Evolutionary conservation across 2,113 vertebrate genomes (phyloP).

Genomic region (Hipposideros armiger): DNA sequence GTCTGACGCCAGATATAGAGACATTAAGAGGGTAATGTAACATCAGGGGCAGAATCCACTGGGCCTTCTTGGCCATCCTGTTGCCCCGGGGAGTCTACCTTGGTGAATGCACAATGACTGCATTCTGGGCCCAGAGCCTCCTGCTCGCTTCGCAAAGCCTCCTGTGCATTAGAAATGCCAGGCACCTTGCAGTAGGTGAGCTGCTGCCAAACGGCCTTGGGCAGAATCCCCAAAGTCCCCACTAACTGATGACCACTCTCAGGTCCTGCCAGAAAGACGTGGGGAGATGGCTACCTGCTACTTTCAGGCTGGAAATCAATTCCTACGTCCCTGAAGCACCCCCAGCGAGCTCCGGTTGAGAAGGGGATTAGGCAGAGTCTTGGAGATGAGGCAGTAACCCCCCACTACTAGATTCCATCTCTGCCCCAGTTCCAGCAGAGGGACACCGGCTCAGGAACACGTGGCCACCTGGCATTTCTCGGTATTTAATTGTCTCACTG

Average conservation of each 20-base stretch:
- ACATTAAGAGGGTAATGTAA: background rate
- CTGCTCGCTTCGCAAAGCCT: background rate
- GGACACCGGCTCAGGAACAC: constrained; percentile 71
- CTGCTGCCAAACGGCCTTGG: background rate
- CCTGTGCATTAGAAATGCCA: background rate
- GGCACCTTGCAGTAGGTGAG: background rate
- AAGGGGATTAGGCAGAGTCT: background rate
- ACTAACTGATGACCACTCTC: background rate
- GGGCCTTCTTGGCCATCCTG: background rate
- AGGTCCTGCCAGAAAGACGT: background rate
- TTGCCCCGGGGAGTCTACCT: background rate
- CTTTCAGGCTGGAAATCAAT: background rate
- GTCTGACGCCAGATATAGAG: background rate
- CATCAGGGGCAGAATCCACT: background rate
- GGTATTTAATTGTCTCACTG: constrained; percentile 79
- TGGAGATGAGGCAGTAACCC: background rate
- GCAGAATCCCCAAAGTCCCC: background rate
- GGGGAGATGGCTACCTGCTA: background rate
- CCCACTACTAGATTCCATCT: background rate
- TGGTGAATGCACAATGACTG: background rate
- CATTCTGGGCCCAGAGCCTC: background rate
- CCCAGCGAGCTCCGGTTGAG: background rate
- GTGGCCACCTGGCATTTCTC: constrained; percentile 79
- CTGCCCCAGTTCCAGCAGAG: background rate
- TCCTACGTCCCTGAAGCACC: background rate